Percentiles rank a stretch among this genome's conserved stretches.
phyloP scores from a whole-genome alignment of 53 echinoderm and acorn worm genomes.

The Echinarachnius parma region DNA sequence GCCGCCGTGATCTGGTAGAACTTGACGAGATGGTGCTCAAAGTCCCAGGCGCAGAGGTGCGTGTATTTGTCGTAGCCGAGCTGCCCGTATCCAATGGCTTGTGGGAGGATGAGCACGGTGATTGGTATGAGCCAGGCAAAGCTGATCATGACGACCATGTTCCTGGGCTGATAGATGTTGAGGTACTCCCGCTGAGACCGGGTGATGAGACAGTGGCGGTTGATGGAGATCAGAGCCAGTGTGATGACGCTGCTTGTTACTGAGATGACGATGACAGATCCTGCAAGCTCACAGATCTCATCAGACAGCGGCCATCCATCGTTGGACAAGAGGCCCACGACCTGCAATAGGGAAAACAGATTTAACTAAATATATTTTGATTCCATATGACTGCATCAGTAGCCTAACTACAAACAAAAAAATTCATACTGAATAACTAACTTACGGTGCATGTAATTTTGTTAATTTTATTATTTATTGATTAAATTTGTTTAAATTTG shows the following conservation, averaged over 20 bases:
- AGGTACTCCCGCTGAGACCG: constrained; percentile 43
- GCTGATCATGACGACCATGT: constrained; percentile 48
- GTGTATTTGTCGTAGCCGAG: constrained; percentile 79
- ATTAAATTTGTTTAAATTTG: too few relatives aligned
- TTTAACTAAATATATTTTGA: too few relatives aligned
- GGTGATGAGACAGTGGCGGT: constrained; percentile 66
- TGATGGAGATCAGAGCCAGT: constrained; percentile 65
- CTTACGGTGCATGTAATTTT: too few relatives aligned
- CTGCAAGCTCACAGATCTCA: constrained; percentile 54
- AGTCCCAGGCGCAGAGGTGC: constrained; percentile 42
- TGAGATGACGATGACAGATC: constrained; percentile 56
- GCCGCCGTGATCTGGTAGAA: constrained; percentile 47
- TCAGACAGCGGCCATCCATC: constrained; percentile 62
- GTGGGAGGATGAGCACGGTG: constrained; percentile 43
- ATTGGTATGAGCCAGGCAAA: constrained; percentile 64
- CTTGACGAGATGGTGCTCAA: constrained; percentile 16
- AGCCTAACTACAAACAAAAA: too few relatives aligned
- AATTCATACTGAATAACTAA: too few relatives aligned
- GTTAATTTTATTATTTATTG: too few relatives aligned
- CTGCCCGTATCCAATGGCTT: constrained; percentile 50
- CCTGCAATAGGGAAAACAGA: constrained; percentile 18
- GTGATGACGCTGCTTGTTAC: constrained; percentile 67
- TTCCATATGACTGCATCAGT: too few relatives aligned
- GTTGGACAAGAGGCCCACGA: constrained; percentile 46
- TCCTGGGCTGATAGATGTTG: constrained; percentile 43